Conservation (phyloP, 1,140 invertebrate genomes). For the Phymorhynchus buccinoides region DNA sequence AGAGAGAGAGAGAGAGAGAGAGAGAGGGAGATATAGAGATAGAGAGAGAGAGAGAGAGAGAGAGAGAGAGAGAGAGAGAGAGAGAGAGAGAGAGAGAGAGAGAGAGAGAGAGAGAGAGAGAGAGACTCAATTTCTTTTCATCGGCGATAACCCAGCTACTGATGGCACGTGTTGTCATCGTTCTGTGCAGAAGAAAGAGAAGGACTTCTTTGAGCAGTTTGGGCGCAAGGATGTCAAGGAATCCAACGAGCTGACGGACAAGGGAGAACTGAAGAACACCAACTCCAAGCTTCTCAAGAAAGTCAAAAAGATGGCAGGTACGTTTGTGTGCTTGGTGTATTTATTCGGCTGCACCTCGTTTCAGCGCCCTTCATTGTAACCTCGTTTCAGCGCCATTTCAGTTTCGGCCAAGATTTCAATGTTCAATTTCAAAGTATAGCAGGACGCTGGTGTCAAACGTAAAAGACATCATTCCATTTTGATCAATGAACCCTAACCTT, state of each 20-base stretch:
- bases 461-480: too few species aligned
- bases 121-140: neutral
- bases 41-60: too few species aligned
- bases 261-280: neutral
- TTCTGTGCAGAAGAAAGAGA: conserved; percentile 22
- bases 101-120: conserved; percentile 30
- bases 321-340: too few species aligned
- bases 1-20: conserved; percentile 14
- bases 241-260: conserved; percentile 24
- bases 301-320: conserved; percentile 30
- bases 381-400: too few species aligned
- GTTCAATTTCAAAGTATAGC: too few species aligned
- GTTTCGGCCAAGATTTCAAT: too few species aligned
- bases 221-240: conserved; percentile 32
- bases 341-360: too few species aligned
- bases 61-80: conserved; percentile 29
- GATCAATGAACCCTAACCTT: too few species aligned
- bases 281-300: conserved; percentile 3
- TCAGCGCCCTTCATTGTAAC: too few species aligned
- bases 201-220: conserved; percentile 22
- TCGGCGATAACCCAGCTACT: neutral
- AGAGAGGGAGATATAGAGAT: too few species aligned
- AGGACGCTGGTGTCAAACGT: too few species aligned
- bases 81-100: conserved; percentile 33
- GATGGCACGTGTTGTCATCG: neutral